Base-by-base conservation (phyloP, 2,888 invertebrate genomes). In the Tupiocoris notatus region DNA sequence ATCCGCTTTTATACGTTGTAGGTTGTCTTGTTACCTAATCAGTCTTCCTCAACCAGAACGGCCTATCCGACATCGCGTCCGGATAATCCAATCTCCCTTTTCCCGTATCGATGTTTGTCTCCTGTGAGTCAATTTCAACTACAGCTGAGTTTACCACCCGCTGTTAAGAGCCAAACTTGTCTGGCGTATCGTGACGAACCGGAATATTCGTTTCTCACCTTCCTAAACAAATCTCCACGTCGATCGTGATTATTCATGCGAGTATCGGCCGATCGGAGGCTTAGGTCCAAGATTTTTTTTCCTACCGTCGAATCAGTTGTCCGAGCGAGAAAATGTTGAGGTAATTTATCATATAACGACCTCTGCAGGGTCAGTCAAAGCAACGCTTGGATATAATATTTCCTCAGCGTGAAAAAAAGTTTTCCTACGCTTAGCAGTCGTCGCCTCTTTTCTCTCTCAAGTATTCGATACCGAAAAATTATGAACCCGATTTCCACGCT, bases 41-140 rank as follows among this genome's bases (percentile, higher is more conserved):
- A 67, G 67, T 67, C 67, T 67, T 67, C 67, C 57, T 57, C 67
- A 67, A n/a, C n/a, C n/a, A n/a, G n/a, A n/a, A n/a, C n/a, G n/a
- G 57, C 21, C 16, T 57, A 22, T 54, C 56, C 3, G 39, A 39
- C 39, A 39, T 39, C 39, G 3, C n/a, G n/a, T n/a, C n/a, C 12
- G 39, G 39, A 39, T 39, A 39, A 39, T 39, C 39, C 39, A 39
- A 39, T 39, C 39, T 39, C 39, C 12, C 12, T 39, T 39, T 39
- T 39, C 6, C 39, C 39, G 39, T 39, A 39, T 39, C 39, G 39
- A 39, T 39, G 39, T 39, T 39, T 39, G 39, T 39, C 39, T 39
- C 39, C 39, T 39, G 3, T 12, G 3, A 7, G 39, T 39, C 39
- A 7, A 39, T 39, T 12, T 39, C 39, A 12, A 39, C 39, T 39